Conservation (phyloP, 2,113 vertebrate species). For the Platysteira castanea region DNA sequence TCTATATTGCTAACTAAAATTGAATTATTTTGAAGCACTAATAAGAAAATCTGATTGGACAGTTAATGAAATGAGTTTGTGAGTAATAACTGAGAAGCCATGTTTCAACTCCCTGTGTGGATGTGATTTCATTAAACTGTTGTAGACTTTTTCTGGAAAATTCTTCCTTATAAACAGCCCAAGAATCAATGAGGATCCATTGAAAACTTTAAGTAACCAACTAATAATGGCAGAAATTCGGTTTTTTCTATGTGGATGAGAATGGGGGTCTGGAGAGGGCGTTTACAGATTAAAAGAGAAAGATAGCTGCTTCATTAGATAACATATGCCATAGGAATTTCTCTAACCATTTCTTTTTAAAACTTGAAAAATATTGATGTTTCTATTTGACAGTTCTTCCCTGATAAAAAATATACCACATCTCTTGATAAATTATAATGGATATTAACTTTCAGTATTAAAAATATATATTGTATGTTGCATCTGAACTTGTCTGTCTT, state of each 20-base stretch:
- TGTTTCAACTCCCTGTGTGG: background rate
- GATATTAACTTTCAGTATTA: background rate
- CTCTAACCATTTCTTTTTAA: background rate
- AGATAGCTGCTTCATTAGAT: background rate
- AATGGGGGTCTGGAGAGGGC: background rate
- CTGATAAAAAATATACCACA: background rate
- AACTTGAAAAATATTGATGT: background rate
- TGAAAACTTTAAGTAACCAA: background rate
- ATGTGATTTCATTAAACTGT: background rate
- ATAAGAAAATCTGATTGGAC: background rate
- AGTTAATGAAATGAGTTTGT: background rate
- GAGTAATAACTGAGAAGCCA: background rate
- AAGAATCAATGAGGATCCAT: background rate
- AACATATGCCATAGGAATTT: background rate
- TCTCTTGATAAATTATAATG: background rate
- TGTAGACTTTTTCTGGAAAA: background rate
- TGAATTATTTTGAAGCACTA: background rate
- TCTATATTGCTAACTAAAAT: background rate
- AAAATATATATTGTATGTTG: background rate
- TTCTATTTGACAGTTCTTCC: background rate
- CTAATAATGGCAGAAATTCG: background rate
- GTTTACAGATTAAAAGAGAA: background rate
- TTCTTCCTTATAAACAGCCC: background rate
- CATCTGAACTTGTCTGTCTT: background rate
- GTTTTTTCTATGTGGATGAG: background rate